Percentiles rank a stretch among this genome's conserved stretches.
Conservation (phyloP, 2,797 vertebrate species). For the Eulemur albifrons region DNA sequence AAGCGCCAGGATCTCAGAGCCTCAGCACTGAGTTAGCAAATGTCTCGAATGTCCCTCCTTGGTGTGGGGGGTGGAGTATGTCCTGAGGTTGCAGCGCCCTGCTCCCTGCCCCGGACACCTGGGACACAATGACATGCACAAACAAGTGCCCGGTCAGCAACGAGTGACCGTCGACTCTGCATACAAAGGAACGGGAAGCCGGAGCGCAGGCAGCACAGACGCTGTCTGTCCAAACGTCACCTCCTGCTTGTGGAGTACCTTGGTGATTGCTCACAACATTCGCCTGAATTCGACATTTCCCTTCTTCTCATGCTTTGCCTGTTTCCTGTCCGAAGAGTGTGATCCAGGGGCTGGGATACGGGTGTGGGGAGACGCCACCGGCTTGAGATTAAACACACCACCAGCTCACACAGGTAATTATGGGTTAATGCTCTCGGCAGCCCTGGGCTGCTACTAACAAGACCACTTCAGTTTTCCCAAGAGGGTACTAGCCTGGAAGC, state of each 20-base stretch:
- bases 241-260: not conserved
- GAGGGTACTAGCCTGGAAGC: too few species aligned
- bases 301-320: too few species aligned
- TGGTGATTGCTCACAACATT: not conserved
- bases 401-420: not conserved
- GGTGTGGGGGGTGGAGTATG: not conserved
- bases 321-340: not conserved
- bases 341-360: not conserved
- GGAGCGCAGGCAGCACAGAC: accelerated
- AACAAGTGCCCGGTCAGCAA: too few species aligned
- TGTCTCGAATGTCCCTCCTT: not conserved
- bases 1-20: not conserved
- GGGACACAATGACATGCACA: not conserved
- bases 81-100: not conserved
- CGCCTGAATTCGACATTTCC: too few species aligned
- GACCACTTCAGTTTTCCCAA: accelerated
- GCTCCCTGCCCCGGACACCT: not conserved
- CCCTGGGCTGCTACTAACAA: accelerated
- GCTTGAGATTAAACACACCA: too few species aligned
- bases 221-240: not conserved
- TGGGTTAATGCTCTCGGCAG: not conserved
- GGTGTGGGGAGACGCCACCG: accelerated
- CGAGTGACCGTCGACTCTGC: not conserved
- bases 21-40: not conserved
- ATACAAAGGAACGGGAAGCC: not conserved